phyloP scores from a whole-genome alignment of 2,113 vertebrate species.

The Gymnogyps californianus region DNA sequence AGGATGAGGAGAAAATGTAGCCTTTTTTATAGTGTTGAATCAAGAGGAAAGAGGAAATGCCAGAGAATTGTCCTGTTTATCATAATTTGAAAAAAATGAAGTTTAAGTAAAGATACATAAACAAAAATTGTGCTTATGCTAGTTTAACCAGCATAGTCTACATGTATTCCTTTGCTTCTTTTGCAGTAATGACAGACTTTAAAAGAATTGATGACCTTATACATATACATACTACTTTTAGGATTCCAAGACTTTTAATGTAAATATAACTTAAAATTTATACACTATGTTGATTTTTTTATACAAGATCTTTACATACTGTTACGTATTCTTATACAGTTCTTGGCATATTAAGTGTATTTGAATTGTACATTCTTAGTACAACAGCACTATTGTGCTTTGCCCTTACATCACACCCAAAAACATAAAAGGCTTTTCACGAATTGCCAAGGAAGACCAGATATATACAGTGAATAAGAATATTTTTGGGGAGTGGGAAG shows the following conservation, averaged over 20 bases:
- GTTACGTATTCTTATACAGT: not conserved
- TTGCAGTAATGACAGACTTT: not conserved
- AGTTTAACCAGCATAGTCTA: not conserved
- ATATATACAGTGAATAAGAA: not conserved
- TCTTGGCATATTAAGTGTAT: not conserved
- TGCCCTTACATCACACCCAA: not conserved
- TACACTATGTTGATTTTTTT: not conserved
- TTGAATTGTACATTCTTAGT: not conserved
- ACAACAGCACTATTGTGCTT: not conserved
- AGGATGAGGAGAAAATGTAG: not conserved
- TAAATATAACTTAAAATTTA: not conserved
- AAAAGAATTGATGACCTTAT: not conserved
- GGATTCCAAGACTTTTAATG: not conserved
- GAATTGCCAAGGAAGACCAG: not conserved
- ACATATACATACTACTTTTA: not conserved
- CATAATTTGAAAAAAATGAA: not conserved
- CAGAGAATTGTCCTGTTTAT: not conserved
- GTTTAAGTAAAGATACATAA: not conserved
- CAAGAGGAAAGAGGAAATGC: not conserved
- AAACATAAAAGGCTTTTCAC: not conserved
- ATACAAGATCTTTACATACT: not conserved
- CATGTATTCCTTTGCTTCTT: not conserved
- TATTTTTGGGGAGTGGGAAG: not conserved
- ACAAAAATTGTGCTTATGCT: not conserved
- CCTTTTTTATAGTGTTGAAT: not conserved